A percentile compares a stretch with the other conserved stretches of the same genome.
Evolutionary conservation across 2,888 invertebrate genomes (phyloP).

Genomic region (Lithophane leautieri): DNA sequence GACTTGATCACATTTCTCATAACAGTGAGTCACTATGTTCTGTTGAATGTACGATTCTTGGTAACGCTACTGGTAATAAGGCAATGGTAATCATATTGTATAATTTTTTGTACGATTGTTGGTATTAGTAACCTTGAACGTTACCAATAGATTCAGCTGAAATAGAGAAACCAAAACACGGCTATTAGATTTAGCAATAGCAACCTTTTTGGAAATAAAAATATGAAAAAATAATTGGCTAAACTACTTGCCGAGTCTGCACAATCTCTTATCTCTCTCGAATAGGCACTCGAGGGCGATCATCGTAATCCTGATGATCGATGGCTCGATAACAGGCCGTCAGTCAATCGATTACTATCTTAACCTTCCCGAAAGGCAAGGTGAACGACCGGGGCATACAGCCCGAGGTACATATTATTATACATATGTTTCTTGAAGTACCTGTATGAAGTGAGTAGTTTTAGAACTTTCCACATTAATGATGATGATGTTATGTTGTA

Average conservation of each 20-base stretch:
- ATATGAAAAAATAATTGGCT: not conserved
- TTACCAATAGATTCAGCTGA: not conserved
- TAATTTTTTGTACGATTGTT: conserved; percentile 22
- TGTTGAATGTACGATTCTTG: conserved; percentile 43
- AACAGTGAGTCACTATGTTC: conserved; percentile 53
- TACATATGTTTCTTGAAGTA: not conserved
- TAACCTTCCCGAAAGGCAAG: conserved; percentile 72
- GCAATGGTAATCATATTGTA: conserved; percentile 30
- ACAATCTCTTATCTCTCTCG: conserved; percentile 56
- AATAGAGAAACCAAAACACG: not conserved
- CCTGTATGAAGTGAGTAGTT: not conserved
- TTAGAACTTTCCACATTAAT: conserved; percentile 33
- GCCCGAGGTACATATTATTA: not conserved
- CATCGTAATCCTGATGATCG: conserved; percentile 67
- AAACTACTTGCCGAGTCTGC: conserved; percentile 2
- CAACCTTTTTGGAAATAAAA: not conserved
- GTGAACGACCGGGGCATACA: conserved; percentile 67
- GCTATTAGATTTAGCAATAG: not conserved
- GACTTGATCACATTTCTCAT: conserved; percentile 44
- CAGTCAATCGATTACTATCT: conserved; percentile 68
- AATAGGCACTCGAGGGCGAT: conserved; percentile 69
- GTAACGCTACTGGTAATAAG: conserved; percentile 48
- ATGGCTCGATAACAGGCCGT: conserved; percentile 66
- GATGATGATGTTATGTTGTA: not conserved
- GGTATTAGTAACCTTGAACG: conserved; percentile 13